phyloP scores from a whole-genome alignment of 1,140 invertebrate genomes.

The Aporrectodea caliginosa region DNA sequence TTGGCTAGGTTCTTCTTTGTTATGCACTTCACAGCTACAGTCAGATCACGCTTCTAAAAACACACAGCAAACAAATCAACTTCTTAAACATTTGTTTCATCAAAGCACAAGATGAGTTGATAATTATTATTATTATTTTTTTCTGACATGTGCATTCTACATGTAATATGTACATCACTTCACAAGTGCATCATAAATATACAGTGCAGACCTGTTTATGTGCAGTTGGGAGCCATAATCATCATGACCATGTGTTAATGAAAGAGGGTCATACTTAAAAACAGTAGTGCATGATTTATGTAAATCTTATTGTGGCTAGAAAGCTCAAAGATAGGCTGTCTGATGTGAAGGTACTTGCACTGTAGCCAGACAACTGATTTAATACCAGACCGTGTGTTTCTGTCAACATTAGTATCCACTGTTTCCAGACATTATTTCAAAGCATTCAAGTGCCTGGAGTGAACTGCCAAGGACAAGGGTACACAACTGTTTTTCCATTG shows the following conservation, averaged over 20 bases:
- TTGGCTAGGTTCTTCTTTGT: slow-evolving; percentile 96
- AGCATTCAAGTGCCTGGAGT: not conserved
- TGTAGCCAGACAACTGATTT: no score
- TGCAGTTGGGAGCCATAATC: not conserved
- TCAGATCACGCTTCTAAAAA: slow-evolving; percentile 75
- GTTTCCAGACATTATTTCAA: no score
- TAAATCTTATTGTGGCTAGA: no score
- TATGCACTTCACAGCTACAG: slow-evolving; percentile 95
- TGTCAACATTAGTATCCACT: not conserved
- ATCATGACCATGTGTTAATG: not conserved
- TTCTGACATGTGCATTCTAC: not conserved
- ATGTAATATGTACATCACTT: not conserved
- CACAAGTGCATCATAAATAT: not conserved
- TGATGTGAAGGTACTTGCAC: no score
- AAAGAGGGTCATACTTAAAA: no score
- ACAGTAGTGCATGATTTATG: no score
- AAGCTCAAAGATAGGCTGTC: no score
- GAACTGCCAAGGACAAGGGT: not conserved
- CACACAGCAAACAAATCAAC: slow-evolving; percentile 33
- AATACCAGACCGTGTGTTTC: not conserved
- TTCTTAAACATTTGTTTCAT: no score
- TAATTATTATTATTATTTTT: not conserved
- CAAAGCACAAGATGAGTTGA: not conserved
- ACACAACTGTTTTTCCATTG: not conserved
- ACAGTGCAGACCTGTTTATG: no score